A percentile compares a stretch with the other conserved stretches of the same genome.
phyloP scores from a whole-genome alignment of 2,888 invertebrate genomes.

The Hydropsyche betteni region DNA sequence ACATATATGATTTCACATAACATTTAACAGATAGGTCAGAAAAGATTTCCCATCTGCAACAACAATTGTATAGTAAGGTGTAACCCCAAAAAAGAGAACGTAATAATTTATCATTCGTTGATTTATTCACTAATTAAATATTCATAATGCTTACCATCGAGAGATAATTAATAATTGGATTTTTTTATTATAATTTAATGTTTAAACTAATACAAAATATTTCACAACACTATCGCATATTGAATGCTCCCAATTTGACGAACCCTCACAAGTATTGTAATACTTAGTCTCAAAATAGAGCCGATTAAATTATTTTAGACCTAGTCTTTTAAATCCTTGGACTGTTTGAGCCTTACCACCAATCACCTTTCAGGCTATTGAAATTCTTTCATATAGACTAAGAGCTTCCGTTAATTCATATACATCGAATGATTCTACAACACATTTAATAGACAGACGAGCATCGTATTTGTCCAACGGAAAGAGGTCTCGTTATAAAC shows the following conservation, averaged over 20 bases:
- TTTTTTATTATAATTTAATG: constrained; percentile 43
- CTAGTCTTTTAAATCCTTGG: constrained; percentile 38
- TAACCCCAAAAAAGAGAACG: constrained; percentile 33
- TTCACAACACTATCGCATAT: constrained; percentile 49
- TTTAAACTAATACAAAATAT: constrained; percentile 47
- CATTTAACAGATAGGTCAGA: neutral
- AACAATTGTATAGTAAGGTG: constrained; percentile 15
- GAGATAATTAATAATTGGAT: constrained; percentile 44
- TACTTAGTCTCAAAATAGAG: constrained; percentile 39
- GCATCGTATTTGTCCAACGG: constrained; percentile 3
- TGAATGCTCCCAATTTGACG: constrained; percentile 42
- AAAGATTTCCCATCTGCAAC: neutral
- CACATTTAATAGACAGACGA: constrained; percentile 10
- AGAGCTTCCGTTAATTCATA: constrained; percentile 24
- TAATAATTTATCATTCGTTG: constrained; percentile 47
- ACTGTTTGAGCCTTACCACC: constrained; percentile 39
- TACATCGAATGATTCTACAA: constrained; percentile 16
- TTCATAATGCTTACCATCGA: constrained; percentile 46
- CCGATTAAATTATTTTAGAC: constrained; percentile 38
- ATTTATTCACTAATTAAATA: constrained; percentile 48
- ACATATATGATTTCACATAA: constrained; percentile 6
- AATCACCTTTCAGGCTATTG: constrained; percentile 35
- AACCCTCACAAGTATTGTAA: constrained; percentile 40
- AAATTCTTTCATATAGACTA: constrained; percentile 48
- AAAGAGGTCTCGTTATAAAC: constrained; percentile 3